phyloP scores from a whole-genome alignment of 2,797 vertebrate genomes.

The Lemur catta region DNA sequence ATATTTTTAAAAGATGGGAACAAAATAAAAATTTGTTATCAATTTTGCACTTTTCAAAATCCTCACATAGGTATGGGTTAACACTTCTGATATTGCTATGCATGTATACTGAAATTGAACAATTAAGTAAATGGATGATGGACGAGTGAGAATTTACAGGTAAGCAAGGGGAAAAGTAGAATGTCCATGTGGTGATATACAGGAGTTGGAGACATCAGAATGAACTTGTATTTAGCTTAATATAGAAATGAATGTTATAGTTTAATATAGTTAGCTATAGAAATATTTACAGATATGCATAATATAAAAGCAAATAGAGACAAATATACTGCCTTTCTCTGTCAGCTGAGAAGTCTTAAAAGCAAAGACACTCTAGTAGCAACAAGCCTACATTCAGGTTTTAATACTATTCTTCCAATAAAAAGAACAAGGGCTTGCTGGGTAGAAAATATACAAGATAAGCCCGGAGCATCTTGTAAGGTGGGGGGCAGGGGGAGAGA shows the following conservation, averaged over 20 bases:
- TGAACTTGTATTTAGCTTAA: neutral
- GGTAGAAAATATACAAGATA: neutral
- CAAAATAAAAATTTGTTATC: neutral
- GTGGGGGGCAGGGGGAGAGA: too few relatives aligned
- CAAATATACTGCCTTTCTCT: neutral
- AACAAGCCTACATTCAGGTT: neutral
- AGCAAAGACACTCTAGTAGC: neutral
- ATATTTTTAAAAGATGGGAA: neutral
- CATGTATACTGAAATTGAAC: neutral
- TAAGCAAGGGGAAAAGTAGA: neutral
- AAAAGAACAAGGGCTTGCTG: neutral
- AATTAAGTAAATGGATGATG: neutral
- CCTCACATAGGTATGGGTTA: neutral
- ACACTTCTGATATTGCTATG: neutral
- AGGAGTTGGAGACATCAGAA: neutral
- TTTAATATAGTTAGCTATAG: neutral
- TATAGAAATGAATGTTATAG: neutral
- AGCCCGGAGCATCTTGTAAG: neutral
- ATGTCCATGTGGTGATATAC: neutral
- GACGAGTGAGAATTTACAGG: neutral
- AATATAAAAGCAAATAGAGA: neutral
- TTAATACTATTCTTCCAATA: neutral
- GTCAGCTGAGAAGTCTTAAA: neutral
- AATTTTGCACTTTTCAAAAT: neutral
- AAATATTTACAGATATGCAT: neutral